Conservation (phyloP, 1,140 invertebrate genomes). For the Dendroctonus valens region DNA sequence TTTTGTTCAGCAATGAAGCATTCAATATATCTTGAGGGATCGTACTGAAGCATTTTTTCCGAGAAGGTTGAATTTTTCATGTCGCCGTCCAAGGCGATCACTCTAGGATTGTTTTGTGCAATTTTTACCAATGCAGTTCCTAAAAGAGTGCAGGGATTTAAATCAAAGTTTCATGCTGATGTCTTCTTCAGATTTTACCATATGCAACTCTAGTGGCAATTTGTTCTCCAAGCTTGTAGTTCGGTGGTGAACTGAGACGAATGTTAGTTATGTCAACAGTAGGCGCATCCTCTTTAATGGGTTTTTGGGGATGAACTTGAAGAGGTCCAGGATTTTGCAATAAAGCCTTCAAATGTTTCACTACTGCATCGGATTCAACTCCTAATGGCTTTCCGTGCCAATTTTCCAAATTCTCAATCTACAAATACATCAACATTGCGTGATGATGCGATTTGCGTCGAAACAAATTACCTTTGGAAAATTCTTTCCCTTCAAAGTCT, state of each 20-base stretch:
- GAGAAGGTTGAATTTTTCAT: constrained; percentile 99
- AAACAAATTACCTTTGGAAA: constrained; percentile 60
- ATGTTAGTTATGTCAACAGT: constrained; percentile 72
- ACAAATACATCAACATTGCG: not conserved
- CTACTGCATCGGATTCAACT: constrained; percentile 70
- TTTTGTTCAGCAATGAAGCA: constrained; percentile 99
- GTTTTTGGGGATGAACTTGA: constrained; percentile 61
- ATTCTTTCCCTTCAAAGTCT: constrained; percentile 94
- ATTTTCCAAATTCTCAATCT: constrained; percentile 88
- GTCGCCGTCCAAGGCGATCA: constrained; percentile 93
- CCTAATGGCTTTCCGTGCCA: constrained; percentile 98
- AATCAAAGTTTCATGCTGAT: not conserved
- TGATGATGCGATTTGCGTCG: constrained; percentile 41
- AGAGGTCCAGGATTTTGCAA: constrained; percentile 64
- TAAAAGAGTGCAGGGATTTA: constrained; percentile 1
- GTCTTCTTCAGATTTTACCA: constrained; percentile 54
- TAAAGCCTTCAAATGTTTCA: constrained; percentile 67
- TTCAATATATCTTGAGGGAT: constrained; percentile 82
- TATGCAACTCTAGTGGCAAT: constrained; percentile 94
- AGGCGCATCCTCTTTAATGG: constrained; percentile 69
- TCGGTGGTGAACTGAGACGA: constrained; percentile 78
- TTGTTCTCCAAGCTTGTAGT: constrained; percentile 76
- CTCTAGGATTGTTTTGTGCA: constrained; percentile 77
- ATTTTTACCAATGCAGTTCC: constrained; percentile 83
- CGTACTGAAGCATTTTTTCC: constrained; percentile 83